Evolutionary conservation across 2,113 vertebrate species (phyloP).

Genomic region (Paradisaea rubra): DNA sequence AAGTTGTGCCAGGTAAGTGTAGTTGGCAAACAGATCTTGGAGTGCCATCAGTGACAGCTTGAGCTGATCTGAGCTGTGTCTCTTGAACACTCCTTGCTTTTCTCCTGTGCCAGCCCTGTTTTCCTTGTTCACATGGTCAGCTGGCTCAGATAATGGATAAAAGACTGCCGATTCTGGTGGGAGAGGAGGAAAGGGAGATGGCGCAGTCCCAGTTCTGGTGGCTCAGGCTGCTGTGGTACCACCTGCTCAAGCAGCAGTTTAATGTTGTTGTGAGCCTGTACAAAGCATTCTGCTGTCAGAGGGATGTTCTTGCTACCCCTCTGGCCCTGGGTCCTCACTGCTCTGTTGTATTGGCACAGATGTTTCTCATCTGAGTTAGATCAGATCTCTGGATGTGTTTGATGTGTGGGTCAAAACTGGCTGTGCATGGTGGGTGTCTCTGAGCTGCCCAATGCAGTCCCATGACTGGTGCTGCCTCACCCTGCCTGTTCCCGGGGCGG

Average conservation of each 20-base stretch:
- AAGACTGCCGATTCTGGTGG: not conserved
- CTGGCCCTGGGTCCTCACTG: rapidly evolving
- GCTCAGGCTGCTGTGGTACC: not conserved
- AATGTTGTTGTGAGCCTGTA: not conserved
- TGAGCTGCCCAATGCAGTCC: not conserved
- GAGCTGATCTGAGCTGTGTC: not conserved
- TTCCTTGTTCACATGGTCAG: not conserved
- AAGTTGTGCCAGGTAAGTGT: not conserved
- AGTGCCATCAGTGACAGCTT: not conserved
- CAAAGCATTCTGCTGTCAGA: not conserved
- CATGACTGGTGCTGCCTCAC: rapidly evolving
- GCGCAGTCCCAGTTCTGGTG: rapidly evolving
- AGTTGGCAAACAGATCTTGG: not conserved
- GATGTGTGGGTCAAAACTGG: not conserved
- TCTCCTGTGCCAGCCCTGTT: not conserved
- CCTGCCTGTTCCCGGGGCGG: rapidly evolving
- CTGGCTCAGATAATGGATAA: not conserved
- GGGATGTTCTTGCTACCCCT: not conserved
- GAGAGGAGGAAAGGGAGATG: not conserved
- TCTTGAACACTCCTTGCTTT: not conserved
- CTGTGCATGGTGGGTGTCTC: rapidly evolving
- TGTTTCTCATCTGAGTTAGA: not conserved
- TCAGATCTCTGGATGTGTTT: not conserved
- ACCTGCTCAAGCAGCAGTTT: not conserved
- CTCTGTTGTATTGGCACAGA: not conserved